phyloP scores from a whole-genome alignment of 2,113 vertebrate species.

The Catharus fuscescens region DNA sequence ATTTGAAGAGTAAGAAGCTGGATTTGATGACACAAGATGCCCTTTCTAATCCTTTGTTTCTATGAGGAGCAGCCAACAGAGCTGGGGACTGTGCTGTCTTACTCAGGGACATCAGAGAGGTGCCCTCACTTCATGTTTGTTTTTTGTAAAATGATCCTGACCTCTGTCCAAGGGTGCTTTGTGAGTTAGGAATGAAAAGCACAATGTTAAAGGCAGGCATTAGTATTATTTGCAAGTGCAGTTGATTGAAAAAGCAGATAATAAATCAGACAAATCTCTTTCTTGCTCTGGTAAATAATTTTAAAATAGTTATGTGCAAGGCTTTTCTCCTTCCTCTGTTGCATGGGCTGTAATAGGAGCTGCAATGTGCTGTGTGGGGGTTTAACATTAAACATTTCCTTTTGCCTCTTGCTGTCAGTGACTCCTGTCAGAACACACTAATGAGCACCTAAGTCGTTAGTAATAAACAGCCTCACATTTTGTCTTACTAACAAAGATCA shows the following conservation, averaged over 20 bases:
- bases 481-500: slow-evolving; percentile 33
- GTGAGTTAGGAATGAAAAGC: neutral
- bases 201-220: neutral
- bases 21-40: slow-evolving; percentile 45
- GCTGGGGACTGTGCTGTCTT: neutral
- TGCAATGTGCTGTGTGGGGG: neutral
- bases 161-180: neutral
- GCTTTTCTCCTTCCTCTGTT: neutral
- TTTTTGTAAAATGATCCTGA: slow-evolving; percentile 1
- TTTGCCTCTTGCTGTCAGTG: neutral
- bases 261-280: neutral
- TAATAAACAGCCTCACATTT: slow-evolving; percentile 48
- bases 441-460: slow-evolving; percentile 43
- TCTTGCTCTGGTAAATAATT: neutral
- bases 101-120: neutral
- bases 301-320: neutral
- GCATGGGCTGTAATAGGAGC: neutral
- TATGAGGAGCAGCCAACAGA: neutral
- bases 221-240: slow-evolving; percentile 1
- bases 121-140: slow-evolving; percentile 24
- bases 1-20: slow-evolving; percentile 41
- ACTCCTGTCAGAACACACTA: slow-evolving; percentile 7
- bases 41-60: slow-evolving; percentile 51
- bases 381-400: neutral
- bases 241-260: neutral